Evolutionary conservation across 2,888 invertebrate genomes (phyloP), one percentile per base, ranked within the genome.

Genomic region (Callosobruchus maculatus): DNA sequence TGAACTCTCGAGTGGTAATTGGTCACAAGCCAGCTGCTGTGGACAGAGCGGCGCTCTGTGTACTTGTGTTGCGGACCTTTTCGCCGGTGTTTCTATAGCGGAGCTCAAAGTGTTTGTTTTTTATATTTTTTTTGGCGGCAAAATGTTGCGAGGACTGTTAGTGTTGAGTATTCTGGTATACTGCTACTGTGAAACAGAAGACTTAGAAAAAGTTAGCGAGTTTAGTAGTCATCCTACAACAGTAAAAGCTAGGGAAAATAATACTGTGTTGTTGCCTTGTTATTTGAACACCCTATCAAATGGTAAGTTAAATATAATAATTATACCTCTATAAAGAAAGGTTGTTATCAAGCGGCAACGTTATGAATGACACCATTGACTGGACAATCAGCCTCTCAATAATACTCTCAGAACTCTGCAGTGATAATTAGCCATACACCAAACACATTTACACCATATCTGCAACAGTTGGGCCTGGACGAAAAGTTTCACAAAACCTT

Each of bases 261-360:
- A 94, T 78, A 93, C 93, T 0, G 94, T 95, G 0, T 83, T 94
- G 22, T 86, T 96, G 76, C 95, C 95, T 0, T 96, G 95, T 84
- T 92, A 93, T 84, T 88, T 94, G 78, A 92, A 94, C 80, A 89
- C 89, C 75, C 81, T 88, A 22, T 92, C 94, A 92, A 89, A 91
- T 79, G 86, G 86, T 86, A 74, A 78, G 81, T 78, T 20, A n/a
- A 26, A 26, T 26, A 21, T 26, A 26, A 26, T 26, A 26, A 4
- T 26, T 26, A 26, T 26, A 26, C 7, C n/a, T n/a, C n/a, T n/a
- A n/a, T n/a, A n/a, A n/a, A n/a, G n/a, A n/a, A n/a, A n/a, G n/a
- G n/a, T n/a, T n/a, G n/a, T n/a, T n/a, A n/a, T n/a, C n/a, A n/a
- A n/a, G n/a, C n/a, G n/a, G n/a, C n/a, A n/a, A n/a, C n/a, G n/a